Evolutionary conservation across 2,888 invertebrate genomes (phyloP), one percentile per base, ranked within the genome.

Genomic region (Allolobophora icterica): DNA sequence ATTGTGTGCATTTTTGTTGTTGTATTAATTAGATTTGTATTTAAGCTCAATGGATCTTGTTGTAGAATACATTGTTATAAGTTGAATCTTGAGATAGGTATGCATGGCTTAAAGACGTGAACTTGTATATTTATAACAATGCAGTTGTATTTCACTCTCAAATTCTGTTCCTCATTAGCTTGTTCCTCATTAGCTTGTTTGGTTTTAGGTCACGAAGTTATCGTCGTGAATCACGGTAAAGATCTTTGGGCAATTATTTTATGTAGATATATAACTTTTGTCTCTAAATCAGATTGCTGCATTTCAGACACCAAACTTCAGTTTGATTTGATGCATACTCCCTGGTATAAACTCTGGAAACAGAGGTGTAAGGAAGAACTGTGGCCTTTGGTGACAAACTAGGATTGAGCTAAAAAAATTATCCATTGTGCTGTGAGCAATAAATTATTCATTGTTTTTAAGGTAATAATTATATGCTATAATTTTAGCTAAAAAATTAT

Each of bases 151-250:
- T 71, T 71, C 30, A n/a, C 30, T n/a, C n/a, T 71, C 71, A 71
- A n/a, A 71, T 30, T 71, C 30, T 71, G 30, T 71, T n/a, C 13
- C 71, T n/a, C 30, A n/a, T 8, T 71, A 11, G n/a, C n/a, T n/a
- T n/a, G 24, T n/a, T n/a, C n/a, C n/a, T n/a, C n/a, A n/a, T n/a
- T n/a, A n/a, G n/a, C n/a, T 71, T 71, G 30, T n/a, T 71, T 71
- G 71, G 8, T 30, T n/a, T 30, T 71, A 71, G 71, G 71, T 71
- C 71, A 71, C 30, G 71, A n/a, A 71, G 71, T n/a, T 71, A 71
- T 71, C 71, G 71, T n/a, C 71, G n/a, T 71, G 71, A 71, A n/a
- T n/a, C 71, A n/a, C 30, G 71, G 71, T 71, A 71, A 71, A n/a
- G 71, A 71, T 71, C 71, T n/a, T 71, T 13, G 6, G 71, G 24